Conservation (phyloP, 1,140 invertebrate species). For the roundworm (Caenorhabditis elegans) region WBcel235 BX284604.4:10931501-10932000, state of each 20-base stretch:
- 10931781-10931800: background rate
- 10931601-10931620: too few relatives aligned
- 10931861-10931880: background rate
- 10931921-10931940: background rate
- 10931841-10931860: background rate
- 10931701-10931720: background rate
- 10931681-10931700: background rate
- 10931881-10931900: background rate
- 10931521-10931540: background rate
- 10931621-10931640: slow-evolving; percentile 32
- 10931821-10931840: background rate
- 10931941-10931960: background rate
- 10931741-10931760: background rate
- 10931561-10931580: background rate
- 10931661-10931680: background rate
- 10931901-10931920: background rate
- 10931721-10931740: too few relatives aligned
- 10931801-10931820: background rate
- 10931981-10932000: too few relatives aligned
- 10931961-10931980: too few relatives aligned
- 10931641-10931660: slow-evolving; percentile 24
- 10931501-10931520: background rate
- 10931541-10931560: background rate
- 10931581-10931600: too few relatives aligned
- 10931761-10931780: background rate